Base-by-base conservation (phyloP, 2,888 invertebrate genomes). In the Adineta ricciae region DNA sequence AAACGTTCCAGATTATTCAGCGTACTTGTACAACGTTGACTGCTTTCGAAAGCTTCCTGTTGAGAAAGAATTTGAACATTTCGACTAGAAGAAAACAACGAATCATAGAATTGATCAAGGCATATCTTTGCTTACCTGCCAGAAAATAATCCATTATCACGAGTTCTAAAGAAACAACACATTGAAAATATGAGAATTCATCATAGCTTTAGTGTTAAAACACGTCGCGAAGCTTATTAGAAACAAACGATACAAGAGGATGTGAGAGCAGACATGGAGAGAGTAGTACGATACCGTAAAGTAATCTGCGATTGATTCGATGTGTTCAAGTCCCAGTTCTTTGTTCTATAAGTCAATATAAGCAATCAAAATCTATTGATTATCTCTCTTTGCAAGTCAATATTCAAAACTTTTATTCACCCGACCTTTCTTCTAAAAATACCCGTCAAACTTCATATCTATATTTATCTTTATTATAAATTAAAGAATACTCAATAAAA, bases 1-100 rank as follows among this genome's bases (percentile, higher is more conserved):
- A 90, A 89, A 41, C 88, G 87, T 86, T 89, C 88, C 24, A 89
- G 86, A 54, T 87, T 87, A 85, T 88, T 88, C n/a, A 90, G 87
- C 8, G 88, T 88, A n/a, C 86, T 83, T 24, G 89, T 89, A 3
- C 89, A 89, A 38, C 88, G 86, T 0, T 86, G 85, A 9, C 88
- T 88, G 27, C 88, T 88, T 54, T 88, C 89, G 86, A 89, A 88
- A 11, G 89, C 87, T 83, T 87, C 87, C 4, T 86, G 86, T n/a
- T 88, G 87, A 11, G 89, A 87, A 38, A 89, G 86, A 11, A 89
- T 86, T 27, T 88, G 88, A 27, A 88, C 88, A 7, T 87, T 87
- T 84, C 87, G 86, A 19, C 86, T 78, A 78, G 4, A 36, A 11
- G 19, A 73, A 38, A 19, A 36, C 3, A n/a, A 38, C 9, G 7